These are phyloP conservation scores for Drosophila burlai DNA, from an alignment of 1,140 invertebrate genomes.

Conservation along the genomic window DNA sequence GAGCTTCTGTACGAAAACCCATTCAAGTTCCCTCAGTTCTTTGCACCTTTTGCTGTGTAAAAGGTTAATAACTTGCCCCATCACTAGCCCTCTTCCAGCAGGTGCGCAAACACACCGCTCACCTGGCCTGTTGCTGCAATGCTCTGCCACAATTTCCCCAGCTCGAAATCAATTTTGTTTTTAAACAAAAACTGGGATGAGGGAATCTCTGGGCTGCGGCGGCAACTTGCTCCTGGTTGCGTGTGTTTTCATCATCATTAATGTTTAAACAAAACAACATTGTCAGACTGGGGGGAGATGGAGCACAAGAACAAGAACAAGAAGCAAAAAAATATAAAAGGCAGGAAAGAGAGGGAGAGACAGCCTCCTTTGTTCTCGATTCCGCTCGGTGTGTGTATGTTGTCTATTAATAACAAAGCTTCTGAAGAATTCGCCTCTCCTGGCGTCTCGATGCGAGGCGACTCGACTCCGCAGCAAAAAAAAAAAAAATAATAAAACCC, in stretches of 20 bases:
- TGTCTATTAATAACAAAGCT: conserved; percentile 83
- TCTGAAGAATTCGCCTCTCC: conserved; percentile 75
- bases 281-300: conserved; percentile 53
- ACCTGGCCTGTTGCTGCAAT: conserved; percentile 38
- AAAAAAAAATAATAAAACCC: conserved; percentile 26
- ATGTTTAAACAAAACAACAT: conserved; percentile 83
- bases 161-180: conserved; percentile 45
- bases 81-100: neutral
- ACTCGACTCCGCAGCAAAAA: conserved; percentile 19
- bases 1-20: neutral
- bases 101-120: conserved; percentile 26
- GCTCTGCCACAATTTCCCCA: conserved; percentile 19
- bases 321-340: no score
- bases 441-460: conserved; percentile 39
- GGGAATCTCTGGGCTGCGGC: conserved; percentile 36
- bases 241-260: conserved; percentile 81
- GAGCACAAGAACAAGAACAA: conserved; percentile 11
- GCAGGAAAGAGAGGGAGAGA: neutral
- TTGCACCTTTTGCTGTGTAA: conserved; percentile 1
- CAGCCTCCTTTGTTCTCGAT: conserved; percentile 30
- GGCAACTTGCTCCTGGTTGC: conserved; percentile 46
- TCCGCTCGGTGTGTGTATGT: conserved; percentile 74
- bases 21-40: neutral
- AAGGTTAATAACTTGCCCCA: conserved; percentile 1
- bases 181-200: conserved; percentile 23